These are phyloP conservation scores for Metopia argyrocephala DNA, from an alignment of 2,888 invertebrate species.

Conservation along the genomic window DNA sequence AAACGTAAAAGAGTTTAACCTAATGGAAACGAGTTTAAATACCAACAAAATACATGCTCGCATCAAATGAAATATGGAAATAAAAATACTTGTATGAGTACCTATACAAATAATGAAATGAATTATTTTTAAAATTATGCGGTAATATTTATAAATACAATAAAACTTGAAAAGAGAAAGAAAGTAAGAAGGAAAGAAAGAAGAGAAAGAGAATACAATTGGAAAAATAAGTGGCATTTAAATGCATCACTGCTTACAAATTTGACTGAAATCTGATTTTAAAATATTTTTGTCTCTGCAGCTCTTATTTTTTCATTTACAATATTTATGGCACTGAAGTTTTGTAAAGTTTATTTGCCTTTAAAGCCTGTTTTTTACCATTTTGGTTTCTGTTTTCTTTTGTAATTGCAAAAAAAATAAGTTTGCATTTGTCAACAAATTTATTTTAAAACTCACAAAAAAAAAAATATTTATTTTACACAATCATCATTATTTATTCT, in stretches of 20 bases:
- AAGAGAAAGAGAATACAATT: too few relatives aligned
- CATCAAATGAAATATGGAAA: not conserved
- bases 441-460: too few relatives aligned
- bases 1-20: conserved; percentile 42
- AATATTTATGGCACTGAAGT: too few relatives aligned
- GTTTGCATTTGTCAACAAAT: not conserved
- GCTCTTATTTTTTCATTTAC: not conserved
- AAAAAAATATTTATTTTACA: not conserved
- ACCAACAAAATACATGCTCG: not conserved
- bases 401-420: not conserved
- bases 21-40: conserved; percentile 58
- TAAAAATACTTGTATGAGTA: too few relatives aligned
- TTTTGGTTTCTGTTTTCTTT: too few relatives aligned
- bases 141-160: too few relatives aligned
- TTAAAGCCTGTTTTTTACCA: not conserved
- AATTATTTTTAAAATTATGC: not conserved
- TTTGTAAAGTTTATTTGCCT: not conserved
- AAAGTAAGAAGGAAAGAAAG: too few relatives aligned
- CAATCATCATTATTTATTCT: not conserved
- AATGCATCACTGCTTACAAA: too few relatives aligned
- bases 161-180: too few relatives aligned
- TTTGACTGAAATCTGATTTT: too few relatives aligned
- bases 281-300: not conserved
- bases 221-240: too few relatives aligned
- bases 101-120: too few relatives aligned